A percentile compares a stretch with the other conserved stretches of the same genome.
Evolutionary conservation across 2,113 vertebrate species (phyloP).

Genomic region (Forbesichthys papilliferus): DNA sequence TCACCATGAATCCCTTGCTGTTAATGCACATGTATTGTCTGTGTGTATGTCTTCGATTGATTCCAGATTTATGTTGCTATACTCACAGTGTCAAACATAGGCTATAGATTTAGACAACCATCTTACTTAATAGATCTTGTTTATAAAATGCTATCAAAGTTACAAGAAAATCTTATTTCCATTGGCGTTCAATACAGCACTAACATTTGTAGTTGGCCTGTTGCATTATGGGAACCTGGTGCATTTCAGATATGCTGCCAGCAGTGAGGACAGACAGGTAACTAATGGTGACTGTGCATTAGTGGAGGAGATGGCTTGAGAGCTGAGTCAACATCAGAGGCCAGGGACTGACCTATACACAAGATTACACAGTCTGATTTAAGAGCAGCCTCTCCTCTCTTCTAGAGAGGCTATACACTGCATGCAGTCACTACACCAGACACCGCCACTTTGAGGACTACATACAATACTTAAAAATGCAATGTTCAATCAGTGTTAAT

Average conservation of each 20-base stretch:
- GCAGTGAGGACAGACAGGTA: conserved; percentile 33
- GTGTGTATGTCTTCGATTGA: background rate
- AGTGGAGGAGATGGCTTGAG: conserved; percentile 56
- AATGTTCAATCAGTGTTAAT: background rate
- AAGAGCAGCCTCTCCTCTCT: conserved; percentile 66
- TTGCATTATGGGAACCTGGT: conserved; percentile 18
- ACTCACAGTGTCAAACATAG: too few species aligned
- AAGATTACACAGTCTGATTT: conserved; percentile 74
- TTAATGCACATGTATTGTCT: background rate
- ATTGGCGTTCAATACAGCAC: conserved; percentile 2
- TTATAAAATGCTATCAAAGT: too few species aligned
- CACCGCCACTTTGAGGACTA: conserved; percentile 42
- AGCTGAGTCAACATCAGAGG: conserved; percentile 73
- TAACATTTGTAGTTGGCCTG: conserved; percentile 31
- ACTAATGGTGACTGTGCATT: conserved; percentile 76
- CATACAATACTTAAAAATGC: conserved; percentile 13
- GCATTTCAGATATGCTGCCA: conserved; percentile 43
- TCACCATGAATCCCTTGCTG: too few species aligned
- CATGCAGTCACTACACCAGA: conserved; percentile 46
- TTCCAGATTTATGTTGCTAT: background rate
- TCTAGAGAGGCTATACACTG: conserved; percentile 21
- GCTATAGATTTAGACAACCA: too few species aligned
- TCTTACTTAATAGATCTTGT: too few species aligned
- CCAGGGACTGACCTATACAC: conserved; percentile 36
- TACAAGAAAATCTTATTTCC: background rate